Base-by-base conservation (phyloP, 1,140 invertebrate genomes). In the Pachypsylla venusta region DNA sequence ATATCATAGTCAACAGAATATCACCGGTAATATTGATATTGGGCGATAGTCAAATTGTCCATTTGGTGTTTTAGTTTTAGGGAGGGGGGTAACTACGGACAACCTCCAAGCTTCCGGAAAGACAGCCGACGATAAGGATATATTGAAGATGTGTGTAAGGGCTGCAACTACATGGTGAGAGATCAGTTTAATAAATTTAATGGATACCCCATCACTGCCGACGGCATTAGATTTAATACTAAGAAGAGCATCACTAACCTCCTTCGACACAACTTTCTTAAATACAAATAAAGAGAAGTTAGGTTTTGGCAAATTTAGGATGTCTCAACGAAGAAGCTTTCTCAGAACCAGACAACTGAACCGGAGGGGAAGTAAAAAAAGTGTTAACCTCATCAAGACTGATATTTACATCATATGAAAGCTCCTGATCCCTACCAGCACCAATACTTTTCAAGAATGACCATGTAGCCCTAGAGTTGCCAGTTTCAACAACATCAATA, bases 1-100 rank as follows among this genome's bases (percentile, higher is more conserved):
- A 63, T 35, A 3, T 57, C 53, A 26, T 63, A 56, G 55, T 67
- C 59, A 2, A 66, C 64, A 1, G 63, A 19, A 55, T 65, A 35
- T 10, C 16, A 16, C 16, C 16, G 30, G 30, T 16, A 35, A 16
- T 10, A 35, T 35, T 12, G 30, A 35, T 10, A 35, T 35, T 35
- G 30, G 30, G 16, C 30, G 30, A 35, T 12, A 35, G 30, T 35
- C 30, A 35, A 12, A 12, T 10, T 10, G 10, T 16, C 10, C 10
- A 12, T 10, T 35, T 12, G 30, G 30, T 10, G 10, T 12, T 16
- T 35, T 35, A 16, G 16, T 16, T 35, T 35, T 35, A 35, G 30
- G 30, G 16, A 35, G 10, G 10, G 30, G 30, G 30, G 30, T 35
- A 35, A 35, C 30, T 16, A 35, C 10, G 16, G 30, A 35, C 10